Percentiles rank a stretch among this genome's conserved stretches.
Evolutionary conservation across 2,888 invertebrate species (phyloP).

Genomic region (Nesidiocoris tenuis): DNA sequence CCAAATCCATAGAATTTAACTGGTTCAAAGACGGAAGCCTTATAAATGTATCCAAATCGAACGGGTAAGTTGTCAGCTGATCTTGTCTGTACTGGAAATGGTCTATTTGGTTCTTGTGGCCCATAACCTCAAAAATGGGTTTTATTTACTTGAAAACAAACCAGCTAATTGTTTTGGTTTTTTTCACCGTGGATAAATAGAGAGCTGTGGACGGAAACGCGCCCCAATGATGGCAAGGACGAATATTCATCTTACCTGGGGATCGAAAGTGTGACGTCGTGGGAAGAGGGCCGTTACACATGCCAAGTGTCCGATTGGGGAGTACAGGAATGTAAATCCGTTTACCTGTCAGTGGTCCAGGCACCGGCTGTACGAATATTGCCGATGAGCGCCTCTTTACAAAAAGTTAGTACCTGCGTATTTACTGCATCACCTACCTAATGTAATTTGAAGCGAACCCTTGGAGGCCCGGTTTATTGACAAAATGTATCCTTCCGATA

Average conservation of each 20-base stretch:
- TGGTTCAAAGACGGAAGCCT: conserved; percentile 80
- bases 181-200: too few relatives aligned
- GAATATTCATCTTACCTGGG: conserved; percentile 69
- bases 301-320: conserved; percentile 73
- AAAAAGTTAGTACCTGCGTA: conserved; percentile 61
- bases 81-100: too few relatives aligned
- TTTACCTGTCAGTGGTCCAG: conserved; percentile 62
- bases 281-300: conserved; percentile 76
- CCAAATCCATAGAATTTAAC: conserved; percentile 69
- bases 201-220: conserved; percentile 66
- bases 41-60: conserved; percentile 72
- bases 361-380: conserved; percentile 68
- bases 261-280: conserved; percentile 66
- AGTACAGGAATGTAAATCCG: conserved; percentile 67
- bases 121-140: too few relatives aligned
- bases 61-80: conserved; percentile 60
- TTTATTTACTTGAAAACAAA: too few relatives aligned
- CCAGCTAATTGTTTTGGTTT: too few relatives aligned
- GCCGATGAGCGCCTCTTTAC: conserved; percentile 69
- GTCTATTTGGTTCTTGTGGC: too few relatives aligned
- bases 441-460: too few relatives aligned
- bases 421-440: too few relatives aligned
- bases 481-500: not conserved
- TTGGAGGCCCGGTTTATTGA: not conserved
- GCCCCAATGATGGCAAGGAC: conserved; percentile 59